Evolutionary conservation across 2,797 vertebrate species (phyloP).

Genomic region (Pagetopsis macropterus): DNA sequence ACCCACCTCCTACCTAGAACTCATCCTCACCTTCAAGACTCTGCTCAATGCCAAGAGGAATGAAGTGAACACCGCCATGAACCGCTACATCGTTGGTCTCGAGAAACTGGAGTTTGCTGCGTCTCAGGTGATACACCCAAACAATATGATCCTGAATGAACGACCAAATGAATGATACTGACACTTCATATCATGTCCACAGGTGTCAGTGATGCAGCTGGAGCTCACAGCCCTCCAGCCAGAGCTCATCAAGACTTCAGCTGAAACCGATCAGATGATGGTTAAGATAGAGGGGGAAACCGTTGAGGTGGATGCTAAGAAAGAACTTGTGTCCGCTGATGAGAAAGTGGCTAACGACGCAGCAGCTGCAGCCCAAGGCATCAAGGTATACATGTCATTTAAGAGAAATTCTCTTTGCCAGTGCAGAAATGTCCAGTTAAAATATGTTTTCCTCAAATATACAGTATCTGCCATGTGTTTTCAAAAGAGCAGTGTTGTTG

Average conservation of each 20-base stretch:
- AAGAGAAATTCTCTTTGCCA: neutral
- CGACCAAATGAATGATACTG: neutral
- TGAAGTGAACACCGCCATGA: slow-evolving; percentile 87
- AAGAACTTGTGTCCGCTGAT: slow-evolving; percentile 89
- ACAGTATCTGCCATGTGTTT: neutral
- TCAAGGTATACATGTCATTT: slow-evolving; percentile 85
- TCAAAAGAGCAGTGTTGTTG: neutral
- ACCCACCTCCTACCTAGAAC: slow-evolving; percentile 92
- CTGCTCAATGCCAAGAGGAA: slow-evolving; percentile 88
- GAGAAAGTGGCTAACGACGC: slow-evolving; percentile 92
- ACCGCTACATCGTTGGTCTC: slow-evolving; percentile 89
- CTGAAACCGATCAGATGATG: slow-evolving; percentile 93
- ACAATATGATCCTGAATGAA: neutral
- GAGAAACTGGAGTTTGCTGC: slow-evolving; percentile 93
- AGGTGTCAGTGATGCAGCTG: slow-evolving; percentile 93
- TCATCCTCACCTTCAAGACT: slow-evolving; percentile 93
- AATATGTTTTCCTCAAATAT: neutral
- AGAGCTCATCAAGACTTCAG: slow-evolving; percentile 90
- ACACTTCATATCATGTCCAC: slow-evolving; percentile 17
- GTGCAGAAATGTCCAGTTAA: no score
- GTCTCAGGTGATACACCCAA: slow-evolving; percentile 85
- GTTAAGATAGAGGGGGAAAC: slow-evolving; percentile 90
- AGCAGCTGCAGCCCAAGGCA: slow-evolving; percentile 88
- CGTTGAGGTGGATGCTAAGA: slow-evolving; percentile 90
- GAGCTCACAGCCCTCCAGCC: slow-evolving; percentile 92